phyloP scores from a whole-genome alignment of 2,797 vertebrate species.

The Typhlichthys subterraneus region DNA sequence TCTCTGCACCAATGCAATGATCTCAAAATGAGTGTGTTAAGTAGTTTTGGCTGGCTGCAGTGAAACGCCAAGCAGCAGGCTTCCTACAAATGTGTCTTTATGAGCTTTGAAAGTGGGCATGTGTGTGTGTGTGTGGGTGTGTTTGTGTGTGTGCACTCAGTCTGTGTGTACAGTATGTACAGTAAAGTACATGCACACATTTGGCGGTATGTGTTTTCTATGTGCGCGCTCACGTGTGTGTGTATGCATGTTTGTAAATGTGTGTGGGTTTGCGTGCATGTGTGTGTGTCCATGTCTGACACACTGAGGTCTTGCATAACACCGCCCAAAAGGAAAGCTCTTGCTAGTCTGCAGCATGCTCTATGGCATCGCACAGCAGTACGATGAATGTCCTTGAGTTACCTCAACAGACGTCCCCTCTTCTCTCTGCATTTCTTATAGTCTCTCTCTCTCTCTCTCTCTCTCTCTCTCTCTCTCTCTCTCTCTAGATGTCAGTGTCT shows the following conservation, averaged over 20 bases:
- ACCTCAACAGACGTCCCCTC: slow-evolving; percentile 49
- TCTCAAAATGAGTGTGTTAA: too few species aligned
- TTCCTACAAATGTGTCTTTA: slow-evolving; percentile 59
- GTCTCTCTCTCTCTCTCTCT: slow-evolving; percentile 4
- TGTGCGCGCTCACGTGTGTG: not conserved
- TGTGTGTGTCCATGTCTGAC: slow-evolving; percentile 61
- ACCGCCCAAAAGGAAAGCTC: slow-evolving; percentile 69
- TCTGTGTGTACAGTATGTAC: not conserved
- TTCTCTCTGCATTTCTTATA: not conserved
- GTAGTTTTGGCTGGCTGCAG: slow-evolving; percentile 47
- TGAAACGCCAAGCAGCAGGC: slow-evolving; percentile 53
- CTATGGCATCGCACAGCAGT: slow-evolving; percentile 66
- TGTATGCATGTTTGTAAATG: slow-evolving; percentile 21
- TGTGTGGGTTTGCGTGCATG: slow-evolving; percentile 22
- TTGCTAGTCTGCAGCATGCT: slow-evolving; percentile 74
- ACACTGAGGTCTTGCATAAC: slow-evolving; percentile 73
- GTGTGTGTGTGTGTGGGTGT: not conserved
- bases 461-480: too few species aligned
- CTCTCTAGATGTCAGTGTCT: slow-evolving; percentile 48
- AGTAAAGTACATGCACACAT: not conserved
- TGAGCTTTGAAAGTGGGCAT: slow-evolving; percentile 54
- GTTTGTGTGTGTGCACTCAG: not conserved
- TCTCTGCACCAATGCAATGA: too few species aligned
- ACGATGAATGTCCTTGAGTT: slow-evolving; percentile 75
- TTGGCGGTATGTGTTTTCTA: not conserved